Percentiles rank a stretch among this genome's conserved stretches.
phyloP scores from a whole-genome alignment of 2,888 invertebrate genomes.

The Amorpha juglandis region DNA sequence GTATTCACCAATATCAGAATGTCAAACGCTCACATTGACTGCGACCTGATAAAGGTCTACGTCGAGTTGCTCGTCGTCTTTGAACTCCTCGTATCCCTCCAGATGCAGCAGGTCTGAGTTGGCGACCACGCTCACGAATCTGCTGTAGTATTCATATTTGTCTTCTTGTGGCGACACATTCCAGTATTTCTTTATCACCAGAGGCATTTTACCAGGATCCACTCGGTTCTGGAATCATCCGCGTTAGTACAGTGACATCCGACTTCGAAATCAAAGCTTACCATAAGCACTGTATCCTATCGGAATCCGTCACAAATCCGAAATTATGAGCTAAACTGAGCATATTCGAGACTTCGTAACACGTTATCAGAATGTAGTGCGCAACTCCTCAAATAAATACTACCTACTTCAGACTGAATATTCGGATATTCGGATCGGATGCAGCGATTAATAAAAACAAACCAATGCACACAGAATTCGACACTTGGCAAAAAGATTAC shows the following conservation, averaged over 20 bases:
- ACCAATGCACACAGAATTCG: too few relatives aligned
- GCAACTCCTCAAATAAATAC: too few relatives aligned
- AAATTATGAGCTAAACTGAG: too few relatives aligned
- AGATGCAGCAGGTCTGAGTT: constrained; percentile 69
- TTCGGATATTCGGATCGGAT: too few relatives aligned
- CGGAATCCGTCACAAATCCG: too few relatives aligned
- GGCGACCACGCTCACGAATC: constrained; percentile 66
- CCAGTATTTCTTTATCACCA: constrained; percentile 63
- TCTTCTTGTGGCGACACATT: constrained; percentile 48
- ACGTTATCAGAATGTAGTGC: too few relatives aligned
- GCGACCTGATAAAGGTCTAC: constrained; percentile 70
- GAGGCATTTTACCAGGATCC: constrained; percentile 54
- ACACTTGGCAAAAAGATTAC: too few relatives aligned
- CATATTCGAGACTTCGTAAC: too few relatives aligned
- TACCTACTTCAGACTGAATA: too few relatives aligned
- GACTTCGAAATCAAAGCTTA: too few relatives aligned
- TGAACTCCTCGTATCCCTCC: constrained; percentile 59
- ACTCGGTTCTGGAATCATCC: constrained; percentile 54
- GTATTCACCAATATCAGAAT: background rate
- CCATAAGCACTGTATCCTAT: too few relatives aligned
- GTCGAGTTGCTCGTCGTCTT: constrained; percentile 53
- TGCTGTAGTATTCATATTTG: constrained; percentile 63
- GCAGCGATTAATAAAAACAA: too few relatives aligned
- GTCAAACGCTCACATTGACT: constrained; percentile 61
- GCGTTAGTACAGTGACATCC: background rate